A percentile compares a stretch with the other conserved stretches of the same genome.
phyloP scores from a whole-genome alignment of 2,797 vertebrate genomes.

The Chrysolophus pictus region DNA sequence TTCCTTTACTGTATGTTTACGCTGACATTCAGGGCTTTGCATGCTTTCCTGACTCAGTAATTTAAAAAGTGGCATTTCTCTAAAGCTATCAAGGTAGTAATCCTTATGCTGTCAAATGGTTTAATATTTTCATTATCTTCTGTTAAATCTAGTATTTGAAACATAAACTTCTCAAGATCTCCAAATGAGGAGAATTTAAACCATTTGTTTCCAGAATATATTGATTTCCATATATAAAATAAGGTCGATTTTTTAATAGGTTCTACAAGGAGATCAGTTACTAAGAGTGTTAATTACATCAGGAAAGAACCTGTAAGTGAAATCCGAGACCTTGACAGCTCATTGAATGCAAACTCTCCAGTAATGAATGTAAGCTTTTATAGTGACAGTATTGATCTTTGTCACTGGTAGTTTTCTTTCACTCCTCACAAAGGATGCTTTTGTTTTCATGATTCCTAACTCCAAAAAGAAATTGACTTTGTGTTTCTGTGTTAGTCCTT shows the following conservation, averaged over 20 bases:
- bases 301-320: not conserved
- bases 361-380: not conserved
- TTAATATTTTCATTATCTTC: not conserved
- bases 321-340: not conserved
- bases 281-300: not conserved
- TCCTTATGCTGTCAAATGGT: not conserved
- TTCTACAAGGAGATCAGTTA: not conserved
- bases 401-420: not conserved
- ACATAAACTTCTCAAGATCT: not conserved
- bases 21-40: not conserved
- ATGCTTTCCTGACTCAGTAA: not conserved
- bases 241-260: not conserved
- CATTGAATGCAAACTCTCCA: not conserved
- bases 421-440: not conserved
- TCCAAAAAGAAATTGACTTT: not conserved
- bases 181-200: not conserved
- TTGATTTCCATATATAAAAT: not conserved
- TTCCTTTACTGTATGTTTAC: not conserved
- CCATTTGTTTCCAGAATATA: not conserved
- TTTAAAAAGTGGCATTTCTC: not conserved
- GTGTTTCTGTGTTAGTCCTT: not conserved
- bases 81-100: not conserved
- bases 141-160: not conserved
- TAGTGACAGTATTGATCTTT: not conserved
- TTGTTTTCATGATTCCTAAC: not conserved